These are phyloP conservation scores for Ceyx erithaca DNA, from an alignment of 2,797 vertebrate species.

Conservation along the genomic window DNA sequence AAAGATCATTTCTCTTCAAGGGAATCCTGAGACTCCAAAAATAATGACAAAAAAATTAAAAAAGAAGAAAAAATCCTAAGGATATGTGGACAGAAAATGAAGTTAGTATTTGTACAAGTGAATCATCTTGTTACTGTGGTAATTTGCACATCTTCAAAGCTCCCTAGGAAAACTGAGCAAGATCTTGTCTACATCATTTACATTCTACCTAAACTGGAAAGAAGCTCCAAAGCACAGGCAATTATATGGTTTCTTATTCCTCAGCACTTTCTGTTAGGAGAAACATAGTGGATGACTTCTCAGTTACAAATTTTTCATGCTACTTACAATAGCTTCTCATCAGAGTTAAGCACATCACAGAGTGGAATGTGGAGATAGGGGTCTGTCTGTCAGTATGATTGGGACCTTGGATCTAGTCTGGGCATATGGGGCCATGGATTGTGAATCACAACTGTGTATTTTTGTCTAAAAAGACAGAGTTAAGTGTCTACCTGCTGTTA, in stretches of 20 bases:
- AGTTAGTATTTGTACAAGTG: background rate
- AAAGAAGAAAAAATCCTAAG: background rate
- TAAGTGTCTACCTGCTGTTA: background rate
- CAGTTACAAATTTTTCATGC: background rate
- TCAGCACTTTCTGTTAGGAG: background rate
- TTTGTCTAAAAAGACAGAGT: background rate
- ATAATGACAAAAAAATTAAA: background rate
- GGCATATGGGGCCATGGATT: background rate
- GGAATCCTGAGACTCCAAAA: background rate
- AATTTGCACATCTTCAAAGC: background rate
- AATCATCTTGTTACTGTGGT: background rate
- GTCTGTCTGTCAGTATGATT: background rate
- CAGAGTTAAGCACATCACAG: background rate
- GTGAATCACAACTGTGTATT: background rate
- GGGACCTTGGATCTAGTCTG: background rate
- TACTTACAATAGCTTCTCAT: background rate
- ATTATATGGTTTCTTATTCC: background rate
- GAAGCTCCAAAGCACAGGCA: background rate
- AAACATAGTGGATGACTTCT: background rate
- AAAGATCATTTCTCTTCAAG: background rate
- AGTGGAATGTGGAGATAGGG: background rate
- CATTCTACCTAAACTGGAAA: background rate
- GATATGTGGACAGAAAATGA: background rate
- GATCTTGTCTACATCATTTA: background rate
- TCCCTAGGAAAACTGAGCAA: background rate